phyloP scores from a whole-genome alignment of 2,888 invertebrate genomes.

The Pharmacophagus antenor region DNA sequence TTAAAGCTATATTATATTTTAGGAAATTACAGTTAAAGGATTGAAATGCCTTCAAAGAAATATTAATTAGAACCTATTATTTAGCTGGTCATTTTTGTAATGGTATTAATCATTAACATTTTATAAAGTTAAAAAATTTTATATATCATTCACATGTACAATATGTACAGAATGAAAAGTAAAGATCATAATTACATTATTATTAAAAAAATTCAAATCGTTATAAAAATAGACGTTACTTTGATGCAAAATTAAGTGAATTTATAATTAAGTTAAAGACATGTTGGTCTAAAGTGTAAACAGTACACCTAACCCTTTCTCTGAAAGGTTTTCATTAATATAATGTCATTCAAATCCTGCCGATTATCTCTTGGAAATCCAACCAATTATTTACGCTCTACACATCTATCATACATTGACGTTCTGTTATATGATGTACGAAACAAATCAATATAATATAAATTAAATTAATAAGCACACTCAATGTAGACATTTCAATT shows the following conservation, averaged over 20 bases:
- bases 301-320: slow-evolving; percentile 10
- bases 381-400: slow-evolving; percentile 15
- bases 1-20: not conserved
- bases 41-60: not conserved
- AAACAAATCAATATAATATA: not conserved
- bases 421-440: too few relatives aligned
- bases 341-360: slow-evolving; percentile 15
- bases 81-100: not conserved
- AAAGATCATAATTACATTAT: too few relatives aligned
- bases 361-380: slow-evolving; percentile 6
- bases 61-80: not conserved
- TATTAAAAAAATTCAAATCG: too few relatives aligned
- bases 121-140: too few relatives aligned
- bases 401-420: not conserved
- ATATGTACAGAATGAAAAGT: too few relatives aligned
- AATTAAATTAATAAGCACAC: not conserved
- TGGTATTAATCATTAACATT: not conserved
- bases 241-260: slow-evolving; percentile 7
- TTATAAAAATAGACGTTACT: too few relatives aligned
- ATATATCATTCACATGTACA: too few relatives aligned
- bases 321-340: slow-evolving; percentile 10
- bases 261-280: slow-evolving; percentile 16
- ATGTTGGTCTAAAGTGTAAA: slow-evolving; percentile 2
- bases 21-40: not conserved
- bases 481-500: too few relatives aligned